Base-by-base conservation (phyloP, 2,113 vertebrate genomes). In the Peromyscus californicus region DNA sequence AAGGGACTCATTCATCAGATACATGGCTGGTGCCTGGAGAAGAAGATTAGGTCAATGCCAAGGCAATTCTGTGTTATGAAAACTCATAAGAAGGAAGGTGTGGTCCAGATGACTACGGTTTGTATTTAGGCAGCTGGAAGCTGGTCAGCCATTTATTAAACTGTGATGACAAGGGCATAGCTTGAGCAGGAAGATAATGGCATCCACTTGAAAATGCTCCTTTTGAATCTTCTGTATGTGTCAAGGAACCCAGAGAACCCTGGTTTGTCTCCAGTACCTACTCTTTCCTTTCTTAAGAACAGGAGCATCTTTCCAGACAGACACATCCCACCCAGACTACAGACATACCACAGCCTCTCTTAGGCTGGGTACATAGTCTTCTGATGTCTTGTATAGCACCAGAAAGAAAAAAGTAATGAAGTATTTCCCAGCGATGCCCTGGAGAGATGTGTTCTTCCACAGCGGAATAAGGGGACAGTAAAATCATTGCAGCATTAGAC, bases 11-110 rank as follows among this genome's bases (percentile, higher is more conserved):
- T 54, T 39, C 12, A 3, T n/a, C n/a, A 57, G 51, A 2, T 29
- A 51, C 63, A 48, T 80, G 39, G 15, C 86, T 0, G 0, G 54
- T 36, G 26, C 21, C 54, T 13, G 6, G 26, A 16, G 1, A 72
- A 26, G 4, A 19, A 24, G 70, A 5, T 3, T 11, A 16, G 42
- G 39, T 33, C 3, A 16, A 24, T 69, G 67, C 31, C 67, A 69
- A 11, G 39, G 5, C 19, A 1, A 13, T 54, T 63, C 26, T 48
- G 45, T 13, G 33, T 17, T 9, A 29, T 33, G 1, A 19, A 29
- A 11, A 57, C 6, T 2, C 5, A 0, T 79, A 33, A 67, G 36
- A 79, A 17, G n/a, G 33, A 51, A 26, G 21, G 42, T 11, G n/a
- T 26, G 24, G 17, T 16, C 6, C 39, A 63, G 16, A 16, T 10